These are phyloP conservation scores for Achroia grisella DNA, from an alignment of 1,140 invertebrate species.

Conservation along the genomic window DNA sequence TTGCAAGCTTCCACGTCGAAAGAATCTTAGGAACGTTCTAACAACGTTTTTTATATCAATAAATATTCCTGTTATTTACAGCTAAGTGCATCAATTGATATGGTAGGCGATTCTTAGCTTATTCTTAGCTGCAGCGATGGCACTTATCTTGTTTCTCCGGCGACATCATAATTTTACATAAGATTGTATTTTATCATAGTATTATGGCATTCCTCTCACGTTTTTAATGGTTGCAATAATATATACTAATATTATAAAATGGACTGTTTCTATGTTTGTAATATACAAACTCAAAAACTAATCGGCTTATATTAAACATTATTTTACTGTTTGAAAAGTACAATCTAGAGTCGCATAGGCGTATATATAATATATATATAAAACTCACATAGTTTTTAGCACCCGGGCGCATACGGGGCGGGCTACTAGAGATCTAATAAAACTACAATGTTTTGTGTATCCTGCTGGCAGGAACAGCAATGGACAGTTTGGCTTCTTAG, in stretches of 20 bases:
- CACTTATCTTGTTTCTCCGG: not conserved
- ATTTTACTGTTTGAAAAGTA: too few relatives aligned
- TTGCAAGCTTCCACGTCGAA: not conserved
- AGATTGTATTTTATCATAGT: not conserved
- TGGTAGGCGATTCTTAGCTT: too few relatives aligned
- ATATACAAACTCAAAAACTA: too few relatives aligned
- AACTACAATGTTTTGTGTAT: not conserved
- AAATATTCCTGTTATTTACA: not conserved
- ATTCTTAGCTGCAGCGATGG: too few relatives aligned
- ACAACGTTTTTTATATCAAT: not conserved
- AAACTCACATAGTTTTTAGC: too few relatives aligned
- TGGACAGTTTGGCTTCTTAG: too few relatives aligned
- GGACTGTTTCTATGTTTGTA: not conserved
- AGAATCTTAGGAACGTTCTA: not conserved
- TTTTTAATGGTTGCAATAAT: conserved; percentile 1
- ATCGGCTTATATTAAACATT: too few relatives aligned
- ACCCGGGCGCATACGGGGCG: too few relatives aligned
- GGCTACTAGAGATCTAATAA: not conserved
- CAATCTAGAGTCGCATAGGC: too few relatives aligned
- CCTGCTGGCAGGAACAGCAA: too few relatives aligned
- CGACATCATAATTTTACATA: not conserved
- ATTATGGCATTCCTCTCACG: conserved; percentile 3
- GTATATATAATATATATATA: not conserved
- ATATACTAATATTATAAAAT: too few relatives aligned
- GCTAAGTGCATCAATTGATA: not conserved